Evolutionary conservation across 1,140 invertebrate species (phyloP).

Genomic region (Meloidogyne hapla): DNA sequence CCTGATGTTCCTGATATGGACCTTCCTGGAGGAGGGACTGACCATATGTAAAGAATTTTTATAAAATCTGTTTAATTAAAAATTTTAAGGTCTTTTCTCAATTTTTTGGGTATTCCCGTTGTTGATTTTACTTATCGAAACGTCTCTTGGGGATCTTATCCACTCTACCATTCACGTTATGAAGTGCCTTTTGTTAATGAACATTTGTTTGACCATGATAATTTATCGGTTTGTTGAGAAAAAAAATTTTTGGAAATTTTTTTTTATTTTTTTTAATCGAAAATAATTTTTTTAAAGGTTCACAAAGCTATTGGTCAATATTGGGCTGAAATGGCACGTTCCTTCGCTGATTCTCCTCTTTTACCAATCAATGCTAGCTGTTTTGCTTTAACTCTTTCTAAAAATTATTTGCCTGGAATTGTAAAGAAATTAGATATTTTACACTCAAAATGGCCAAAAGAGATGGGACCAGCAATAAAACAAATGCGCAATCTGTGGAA

Average conservation of each 20-base stretch:
- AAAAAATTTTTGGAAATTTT: not conserved
- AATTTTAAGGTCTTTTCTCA: conserved; percentile 60
- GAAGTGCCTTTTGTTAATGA: conserved; percentile 65
- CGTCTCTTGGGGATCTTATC: conserved; percentile 55
- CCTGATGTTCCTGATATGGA: conserved; percentile 48
- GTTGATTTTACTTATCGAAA: conserved; percentile 58
- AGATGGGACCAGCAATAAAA: not conserved
- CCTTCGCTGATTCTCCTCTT: conserved; percentile 64
- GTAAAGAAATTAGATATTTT: conserved; percentile 35
- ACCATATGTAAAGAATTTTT: conserved; percentile 36
- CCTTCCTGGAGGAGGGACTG: conserved; percentile 64
- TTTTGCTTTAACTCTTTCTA: conserved; percentile 39
- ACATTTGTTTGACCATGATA: conserved; percentile 62
- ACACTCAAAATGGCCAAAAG: conserved; percentile 26
- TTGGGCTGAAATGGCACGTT: conserved; percentile 62
- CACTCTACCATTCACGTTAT: conserved; percentile 67
- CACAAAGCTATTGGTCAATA: conserved; percentile 64
- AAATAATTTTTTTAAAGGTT: conserved; percentile 31
- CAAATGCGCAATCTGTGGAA: conserved; percentile 35
- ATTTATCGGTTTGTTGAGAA: conserved; percentile 40
- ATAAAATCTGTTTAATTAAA: not conserved
- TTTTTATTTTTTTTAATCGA: not conserved
- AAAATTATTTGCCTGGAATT: conserved; percentile 42
- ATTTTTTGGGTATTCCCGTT: conserved; percentile 61
- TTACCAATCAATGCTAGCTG: conserved; percentile 63